Base-by-base conservation (phyloP, 2,797 vertebrate species). In the Macropus fuliginosus region DNA sequence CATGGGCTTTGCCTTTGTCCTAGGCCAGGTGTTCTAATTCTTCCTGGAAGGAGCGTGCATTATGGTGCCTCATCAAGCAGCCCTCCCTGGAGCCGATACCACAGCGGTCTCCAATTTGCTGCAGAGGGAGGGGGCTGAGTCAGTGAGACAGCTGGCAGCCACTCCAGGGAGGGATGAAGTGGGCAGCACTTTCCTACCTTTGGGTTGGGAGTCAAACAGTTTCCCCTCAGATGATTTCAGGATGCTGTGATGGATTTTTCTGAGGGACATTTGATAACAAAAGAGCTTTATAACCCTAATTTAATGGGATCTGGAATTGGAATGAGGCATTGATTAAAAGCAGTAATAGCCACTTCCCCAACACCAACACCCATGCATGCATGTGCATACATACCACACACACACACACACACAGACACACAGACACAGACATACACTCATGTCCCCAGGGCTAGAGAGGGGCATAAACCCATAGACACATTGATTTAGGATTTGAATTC, bases 211-310 rank as follows among this genome's bases (percentile, higher is more conserved):
- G 99, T 97, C 98, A 99, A 98, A 97, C 98, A 93, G 97, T 93
- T 97, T 93, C 97, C 18, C 66, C 95, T 96, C 98, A 97, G 97
- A 93, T 96, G 98, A 98, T 98, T 98, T 96, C 97, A 98, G 98
- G 98, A 98, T 98, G 97, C 98, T 54, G 91, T 95, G 97, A 98
- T 98, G 98, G 98, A 98, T 98, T 99, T 98, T 98, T 98, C 95
- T 94, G 98, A 98, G 98, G 96, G 98, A 98, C 98, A 98, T 98
- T 98, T 99, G 98, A 98, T 97, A 98, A 98, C 98, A 99, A 99
- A 98, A 98, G 98, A 93, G 97, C 98, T 99, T 98, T 99, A 98
- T 98, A 98, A 98, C 98, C 96, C 97, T 96, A 97, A 97, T 98
- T 99, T 98, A 98, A 98, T 98, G 98, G 98, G 98, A 98, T 97